A percentile compares a stretch with the other conserved stretches of the same genome.
Conservation (phyloP, 2,888 invertebrate species). For the Brachylomia viminalis region DNA sequence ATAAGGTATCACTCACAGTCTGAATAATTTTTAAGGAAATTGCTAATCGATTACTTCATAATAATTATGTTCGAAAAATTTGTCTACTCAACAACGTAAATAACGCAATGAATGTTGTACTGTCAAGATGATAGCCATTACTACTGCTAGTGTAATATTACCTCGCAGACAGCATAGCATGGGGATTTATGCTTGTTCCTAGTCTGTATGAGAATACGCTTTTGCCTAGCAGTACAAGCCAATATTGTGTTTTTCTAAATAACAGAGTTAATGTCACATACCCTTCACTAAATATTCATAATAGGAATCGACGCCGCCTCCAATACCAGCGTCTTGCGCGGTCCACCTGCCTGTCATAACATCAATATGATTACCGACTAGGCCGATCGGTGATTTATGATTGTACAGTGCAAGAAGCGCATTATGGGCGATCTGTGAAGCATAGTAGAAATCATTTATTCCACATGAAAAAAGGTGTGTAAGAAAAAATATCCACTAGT, state of each 20-base stretch:
- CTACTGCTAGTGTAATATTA: no score
- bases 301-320: slow-evolving; percentile 98
- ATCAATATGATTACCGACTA: slow-evolving; percentile 99
- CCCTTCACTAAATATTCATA: slow-evolving; percentile 99
- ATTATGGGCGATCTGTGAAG: slow-evolving; percentile 94
- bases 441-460: not conserved
- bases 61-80: no score
- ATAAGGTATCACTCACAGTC: no score
- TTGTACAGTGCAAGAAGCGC: slow-evolving; percentile 97
- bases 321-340: slow-evolving; percentile 99
- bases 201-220: not conserved
- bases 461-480: not conserved
- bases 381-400: slow-evolving; percentile 95
- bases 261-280: slow-evolving; percentile 55
- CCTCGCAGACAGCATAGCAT: not conserved
- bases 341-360: slow-evolving; percentile 99
- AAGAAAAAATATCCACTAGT: not conserved
- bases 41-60: no score
- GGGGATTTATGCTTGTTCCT: not conserved
- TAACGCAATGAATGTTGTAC: no score
- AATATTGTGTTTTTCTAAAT: not conserved
- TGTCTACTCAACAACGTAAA: no score
- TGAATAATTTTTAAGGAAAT: no score
- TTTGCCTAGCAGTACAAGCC: not conserved
- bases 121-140: no score